Conservation (phyloP, 2,113 vertebrate genomes). For the Hipposideros armiger region DNA sequence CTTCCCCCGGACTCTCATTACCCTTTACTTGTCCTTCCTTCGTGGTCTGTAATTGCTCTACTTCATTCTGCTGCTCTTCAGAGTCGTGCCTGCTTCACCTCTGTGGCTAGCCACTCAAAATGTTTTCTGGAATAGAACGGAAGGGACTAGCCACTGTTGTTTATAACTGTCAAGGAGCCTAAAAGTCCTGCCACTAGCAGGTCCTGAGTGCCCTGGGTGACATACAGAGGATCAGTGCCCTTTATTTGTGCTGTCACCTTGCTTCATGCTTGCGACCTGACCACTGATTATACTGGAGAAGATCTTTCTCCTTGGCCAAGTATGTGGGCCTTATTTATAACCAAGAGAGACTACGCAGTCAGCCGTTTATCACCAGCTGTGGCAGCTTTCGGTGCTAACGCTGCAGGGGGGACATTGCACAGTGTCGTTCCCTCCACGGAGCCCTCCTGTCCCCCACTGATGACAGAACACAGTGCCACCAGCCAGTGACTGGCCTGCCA, state of each 20-base stretch:
- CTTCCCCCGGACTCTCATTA: neutral
- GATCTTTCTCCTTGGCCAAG: neutral
- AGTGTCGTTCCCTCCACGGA: neutral
- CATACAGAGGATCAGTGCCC: rapidly evolving
- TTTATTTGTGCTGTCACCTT: neutral
- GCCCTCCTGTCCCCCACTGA: rapidly evolving
- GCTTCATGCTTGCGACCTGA: neutral
- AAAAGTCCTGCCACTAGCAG: neutral
- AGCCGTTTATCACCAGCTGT: neutral
- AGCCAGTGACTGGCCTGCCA: rapidly evolving
- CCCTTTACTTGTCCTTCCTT: neutral
- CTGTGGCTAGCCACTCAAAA: neutral
- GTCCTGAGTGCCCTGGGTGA: neutral
- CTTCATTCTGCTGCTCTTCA: neutral
- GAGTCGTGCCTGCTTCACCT: neutral
- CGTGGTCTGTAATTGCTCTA: rapidly evolving
- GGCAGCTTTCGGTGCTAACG: neutral
- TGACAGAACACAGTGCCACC: neutral
- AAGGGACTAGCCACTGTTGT: neutral
- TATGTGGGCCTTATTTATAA: neutral
- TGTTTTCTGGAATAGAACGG: neutral
- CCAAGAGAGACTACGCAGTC: neutral
- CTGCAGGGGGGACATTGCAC: neutral
- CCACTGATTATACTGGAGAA: neutral
- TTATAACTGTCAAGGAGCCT: neutral